These are phyloP conservation scores for Yasuhikotakia modesta DNA, from an alignment of 2,797 vertebrate species.

Conservation along the genomic window DNA sequence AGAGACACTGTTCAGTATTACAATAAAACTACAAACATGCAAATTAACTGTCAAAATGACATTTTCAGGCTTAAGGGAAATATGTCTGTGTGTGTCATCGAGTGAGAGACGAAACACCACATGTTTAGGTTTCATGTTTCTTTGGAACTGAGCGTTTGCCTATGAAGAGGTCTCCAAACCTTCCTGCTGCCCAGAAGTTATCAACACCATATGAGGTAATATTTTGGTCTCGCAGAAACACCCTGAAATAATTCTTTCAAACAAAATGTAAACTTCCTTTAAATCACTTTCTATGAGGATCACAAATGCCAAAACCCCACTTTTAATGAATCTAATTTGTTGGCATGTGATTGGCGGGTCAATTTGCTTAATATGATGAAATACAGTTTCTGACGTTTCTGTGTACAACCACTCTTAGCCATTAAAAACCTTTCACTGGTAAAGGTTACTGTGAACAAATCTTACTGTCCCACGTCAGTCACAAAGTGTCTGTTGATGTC, in stretches of 20 bases:
- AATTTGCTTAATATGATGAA: not conserved
- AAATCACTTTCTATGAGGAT: not conserved
- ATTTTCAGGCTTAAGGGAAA: not conserved
- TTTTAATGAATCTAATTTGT: not conserved
- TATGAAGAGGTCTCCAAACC: slow-evolving; percentile 17
- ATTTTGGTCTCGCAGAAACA: not conserved
- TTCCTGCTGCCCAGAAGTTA: slow-evolving; percentile 13
- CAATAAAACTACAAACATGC: too few relatives aligned
- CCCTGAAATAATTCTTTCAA: not conserved
- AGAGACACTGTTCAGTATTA: too few relatives aligned
- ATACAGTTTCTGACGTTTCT: not conserved
- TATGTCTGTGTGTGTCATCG: not conserved
- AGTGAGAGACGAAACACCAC: slow-evolving; percentile 9
- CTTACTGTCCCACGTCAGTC: too few relatives aligned
- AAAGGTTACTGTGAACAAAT: too few relatives aligned
- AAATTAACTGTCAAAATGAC: not conserved
- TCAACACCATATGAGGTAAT: slow-evolving; percentile 38
- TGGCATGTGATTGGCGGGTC: slow-evolving; percentile 1
- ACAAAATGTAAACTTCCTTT: not conserved
- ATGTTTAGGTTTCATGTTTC: slow-evolving; percentile 34
- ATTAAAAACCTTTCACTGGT: too few relatives aligned
- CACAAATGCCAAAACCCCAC: not conserved
- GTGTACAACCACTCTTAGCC: too few relatives aligned
- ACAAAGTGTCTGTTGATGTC: slow-evolving; percentile 1
- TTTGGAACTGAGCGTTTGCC: not conserved